Percentiles rank a stretch among this genome's conserved stretches.
Evolutionary conservation across 2,797 vertebrate genomes (phyloP).

Genomic region (Podarcis lilfordi): DNA sequence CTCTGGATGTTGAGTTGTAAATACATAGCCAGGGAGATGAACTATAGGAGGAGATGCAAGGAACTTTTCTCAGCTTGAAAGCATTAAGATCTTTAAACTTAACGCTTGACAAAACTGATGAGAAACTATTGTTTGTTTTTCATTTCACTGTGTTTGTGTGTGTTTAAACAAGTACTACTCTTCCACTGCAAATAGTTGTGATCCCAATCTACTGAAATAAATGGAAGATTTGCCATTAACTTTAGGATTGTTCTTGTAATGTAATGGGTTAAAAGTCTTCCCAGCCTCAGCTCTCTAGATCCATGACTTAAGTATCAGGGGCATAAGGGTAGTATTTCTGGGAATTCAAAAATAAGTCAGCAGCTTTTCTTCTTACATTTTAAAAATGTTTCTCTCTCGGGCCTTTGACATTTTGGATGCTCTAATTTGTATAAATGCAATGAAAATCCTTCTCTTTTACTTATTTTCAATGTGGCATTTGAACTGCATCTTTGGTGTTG

Average conservation of each 20-base stretch:
- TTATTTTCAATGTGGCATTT: conserved; percentile 9
- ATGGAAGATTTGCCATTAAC: neutral
- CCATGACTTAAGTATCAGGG: neutral
- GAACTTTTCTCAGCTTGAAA: neutral
- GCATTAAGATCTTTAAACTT: neutral
- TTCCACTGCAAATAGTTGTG: neutral
- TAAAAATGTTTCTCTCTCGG: conserved; percentile 10
- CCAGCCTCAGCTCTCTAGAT: neutral
- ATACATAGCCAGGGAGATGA: too few relatives aligned
- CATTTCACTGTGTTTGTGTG: neutral
- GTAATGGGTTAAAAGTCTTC: neutral
- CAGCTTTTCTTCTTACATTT: conserved; percentile 3
- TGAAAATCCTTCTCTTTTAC: neutral
- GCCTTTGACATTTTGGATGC: neutral
- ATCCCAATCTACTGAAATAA: neutral
- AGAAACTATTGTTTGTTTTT: neutral
- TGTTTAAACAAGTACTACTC: neutral
- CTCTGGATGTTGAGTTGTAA: neutral
- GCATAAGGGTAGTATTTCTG: neutral
- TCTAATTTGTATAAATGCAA: neutral
- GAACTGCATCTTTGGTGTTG: neutral
- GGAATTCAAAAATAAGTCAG: neutral
- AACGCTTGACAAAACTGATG: neutral
- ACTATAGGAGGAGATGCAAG: neutral
- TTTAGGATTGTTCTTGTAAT: neutral